A percentile compares a stretch with the other conserved stretches of the same genome.
Conservation (phyloP, 2,888 invertebrate species). For the Euplagia quadripunctaria region DNA sequence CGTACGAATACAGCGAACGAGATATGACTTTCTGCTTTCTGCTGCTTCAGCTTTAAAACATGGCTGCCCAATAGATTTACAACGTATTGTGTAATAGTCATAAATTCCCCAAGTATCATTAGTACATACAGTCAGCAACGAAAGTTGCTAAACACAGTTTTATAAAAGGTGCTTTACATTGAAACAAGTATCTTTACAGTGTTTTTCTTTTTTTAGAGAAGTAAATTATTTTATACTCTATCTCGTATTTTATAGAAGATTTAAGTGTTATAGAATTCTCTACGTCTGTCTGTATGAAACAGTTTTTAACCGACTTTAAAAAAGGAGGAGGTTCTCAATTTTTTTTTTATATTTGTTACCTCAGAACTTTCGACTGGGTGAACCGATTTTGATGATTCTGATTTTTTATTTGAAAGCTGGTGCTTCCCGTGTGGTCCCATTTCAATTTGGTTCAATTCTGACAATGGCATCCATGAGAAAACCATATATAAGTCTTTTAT, state of each 20-base stretch:
- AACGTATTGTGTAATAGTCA: neutral
- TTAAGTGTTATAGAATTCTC: too few species aligned
- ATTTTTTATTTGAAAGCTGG: too few species aligned
- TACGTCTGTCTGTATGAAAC: too few species aligned
- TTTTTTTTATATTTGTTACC: too few species aligned
- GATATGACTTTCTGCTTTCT: neutral
- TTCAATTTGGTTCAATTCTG: too few species aligned
- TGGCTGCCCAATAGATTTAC: neutral
- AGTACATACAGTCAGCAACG: neutral
- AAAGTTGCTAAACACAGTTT: neutral
- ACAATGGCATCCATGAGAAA: too few species aligned
- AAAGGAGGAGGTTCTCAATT: too few species aligned
- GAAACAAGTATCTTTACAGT: neutral
- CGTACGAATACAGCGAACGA: neutral
- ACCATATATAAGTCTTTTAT: too few species aligned
- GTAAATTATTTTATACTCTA: neutral
- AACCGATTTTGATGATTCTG: too few species aligned
- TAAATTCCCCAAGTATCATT: neutral
- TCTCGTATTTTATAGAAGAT: neutral
- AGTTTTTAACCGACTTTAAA: too few species aligned
- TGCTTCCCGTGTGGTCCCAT: too few species aligned
- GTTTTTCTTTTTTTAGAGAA: neutral
- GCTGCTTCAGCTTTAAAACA: constrained; percentile 8
- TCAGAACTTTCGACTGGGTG: too few species aligned
- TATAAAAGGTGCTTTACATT: neutral